phyloP scores from a whole-genome alignment of 92 coral and sea anemone species.

The Hydrozoanthus gracilis region DNA sequence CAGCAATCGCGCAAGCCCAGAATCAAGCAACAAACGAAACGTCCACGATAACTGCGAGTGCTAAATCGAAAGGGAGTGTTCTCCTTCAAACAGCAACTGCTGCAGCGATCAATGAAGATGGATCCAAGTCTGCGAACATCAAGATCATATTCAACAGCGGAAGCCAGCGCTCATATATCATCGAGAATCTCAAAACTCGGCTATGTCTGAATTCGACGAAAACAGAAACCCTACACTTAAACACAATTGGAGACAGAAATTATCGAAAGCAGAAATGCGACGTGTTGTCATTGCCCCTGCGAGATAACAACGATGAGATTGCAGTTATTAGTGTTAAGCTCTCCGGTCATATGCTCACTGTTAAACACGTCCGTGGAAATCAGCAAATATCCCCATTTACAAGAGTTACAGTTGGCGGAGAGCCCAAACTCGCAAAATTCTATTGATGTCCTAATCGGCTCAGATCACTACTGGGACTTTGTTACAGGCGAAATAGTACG shows the following conservation, averaged over 20 bases:
- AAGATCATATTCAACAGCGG: conserved; percentile 47
- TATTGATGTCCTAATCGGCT: conserved; percentile 67
- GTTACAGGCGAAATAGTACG: conserved; percentile 52
- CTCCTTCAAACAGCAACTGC: conserved; percentile 36
- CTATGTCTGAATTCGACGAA: conserved; percentile 42
- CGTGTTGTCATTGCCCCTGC: conserved; percentile 45
- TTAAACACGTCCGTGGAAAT: conserved; percentile 49
- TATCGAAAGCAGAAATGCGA: conserved; percentile 57
- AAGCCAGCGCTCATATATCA: conserved; percentile 48
- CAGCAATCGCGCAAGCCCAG: conserved; percentile 32
- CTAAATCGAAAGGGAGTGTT: conserved; percentile 48
- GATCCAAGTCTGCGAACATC: conserved; percentile 35
- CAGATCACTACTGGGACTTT: conserved; percentile 75
- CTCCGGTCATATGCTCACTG: conserved; percentile 66
- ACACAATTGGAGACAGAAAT: conserved; percentile 49
- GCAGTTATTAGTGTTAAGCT: conserved; percentile 47
- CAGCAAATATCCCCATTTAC: conserved; percentile 56
- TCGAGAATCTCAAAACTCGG: conserved; percentile 26
- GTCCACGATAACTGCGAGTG: conserved; percentile 55
- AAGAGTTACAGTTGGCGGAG: conserved; percentile 53
- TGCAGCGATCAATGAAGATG: conserved; percentile 16
- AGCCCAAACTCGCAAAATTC: conserved; percentile 45
- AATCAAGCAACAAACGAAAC: conserved; percentile 1
- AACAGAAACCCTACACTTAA: conserved; percentile 50
- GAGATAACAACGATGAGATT: conserved; percentile 47